Conservation (phyloP, 2,888 invertebrate species). For the Sturmia bella region DNA sequence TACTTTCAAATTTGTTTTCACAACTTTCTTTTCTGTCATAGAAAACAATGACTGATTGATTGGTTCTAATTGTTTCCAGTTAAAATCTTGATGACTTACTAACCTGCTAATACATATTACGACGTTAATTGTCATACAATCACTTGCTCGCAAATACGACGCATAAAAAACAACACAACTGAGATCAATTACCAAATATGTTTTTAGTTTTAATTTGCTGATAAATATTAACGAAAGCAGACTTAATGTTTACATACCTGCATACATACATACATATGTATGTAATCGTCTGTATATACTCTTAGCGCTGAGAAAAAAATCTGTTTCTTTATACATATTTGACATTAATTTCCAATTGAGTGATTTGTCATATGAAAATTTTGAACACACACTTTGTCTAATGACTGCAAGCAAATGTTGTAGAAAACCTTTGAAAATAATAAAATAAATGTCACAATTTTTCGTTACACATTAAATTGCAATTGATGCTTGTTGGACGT, state of each 20-base stretch:
- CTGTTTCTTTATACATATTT: conserved; percentile 25
- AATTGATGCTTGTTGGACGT: conserved; percentile 2
- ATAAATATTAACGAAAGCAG: conserved; percentile 29
- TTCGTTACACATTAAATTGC: conserved; percentile 7
- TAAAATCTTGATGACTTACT: conserved; percentile 14
- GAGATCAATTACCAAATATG: conserved; percentile 36
- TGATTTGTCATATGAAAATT: conserved; percentile 53
- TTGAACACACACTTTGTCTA: conserved; percentile 30
- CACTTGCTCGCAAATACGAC: neutral
- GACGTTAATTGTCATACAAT: conserved; percentile 8
- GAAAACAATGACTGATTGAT: neutral
- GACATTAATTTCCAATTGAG: conserved; percentile 60
- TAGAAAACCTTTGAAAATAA: neutral
- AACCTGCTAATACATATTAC: conserved; percentile 8
- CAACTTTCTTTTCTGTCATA: neutral
- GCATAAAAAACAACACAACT: neutral
- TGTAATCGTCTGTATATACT: too few species aligned
- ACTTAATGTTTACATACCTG: neutral
- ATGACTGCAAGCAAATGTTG: conserved; percentile 17
- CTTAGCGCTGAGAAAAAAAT: neutral
- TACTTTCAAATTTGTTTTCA: too few species aligned
- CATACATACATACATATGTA: neutral
- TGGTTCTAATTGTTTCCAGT: conserved; percentile 19
- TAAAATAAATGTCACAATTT: conserved; percentile 11
- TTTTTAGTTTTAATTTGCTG: conserved; percentile 34